Evolutionary conservation across 2,113 vertebrate genomes (phyloP), one percentile per base, ranked within the genome.

Genomic region (Mungos mungo): DNA sequence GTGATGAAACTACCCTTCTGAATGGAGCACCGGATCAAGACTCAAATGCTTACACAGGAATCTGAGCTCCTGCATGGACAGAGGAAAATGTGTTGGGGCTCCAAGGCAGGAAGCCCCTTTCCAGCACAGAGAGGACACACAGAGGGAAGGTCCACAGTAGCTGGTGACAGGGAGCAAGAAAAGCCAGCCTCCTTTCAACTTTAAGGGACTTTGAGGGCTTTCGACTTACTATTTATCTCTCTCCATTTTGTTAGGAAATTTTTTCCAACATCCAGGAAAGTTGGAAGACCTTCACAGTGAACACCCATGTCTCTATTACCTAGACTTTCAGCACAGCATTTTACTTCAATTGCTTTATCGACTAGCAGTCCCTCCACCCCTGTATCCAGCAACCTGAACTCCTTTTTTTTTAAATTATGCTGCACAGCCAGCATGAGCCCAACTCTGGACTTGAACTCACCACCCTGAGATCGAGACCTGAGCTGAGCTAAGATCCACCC

Each of bases 201-300:
- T 23, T 15, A 60, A 85, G 74, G 27, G 60, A 33, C 38, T 38
- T 90, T 7, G 41, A 57, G 35, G 2, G 13, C 31, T 63, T 93
- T 52, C 29, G 12, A 12, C 21, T 66, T 54, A 41, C 80, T 69
- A 41, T n/a, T 88, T 57, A 85, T 47, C 79, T 87, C 38, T 95
- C 27, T 54, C 21, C 29, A 29, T 81, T 86, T 95, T 83, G 65
- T 68, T 95, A 90, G 66, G 63, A 72, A 94, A 68, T 35, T 23
- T 86, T 86, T 87, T 90, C 52, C 21, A 95, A 88, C 31, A 33
- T 21, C 52, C 11, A 47, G 35, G 19, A 69, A 89, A 66, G 25
- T 63, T 35, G 38, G 45, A 74, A 79, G 57, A 81, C 25, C 27
- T 92, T 77, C 57, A 29, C 68, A 52, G 6, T 31, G 33, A 66